Percentiles rank a stretch among this genome's conserved stretches.
Evolutionary conservation across 1,140 invertebrate species (phyloP).

Genomic region (Drosophila orosa): DNA sequence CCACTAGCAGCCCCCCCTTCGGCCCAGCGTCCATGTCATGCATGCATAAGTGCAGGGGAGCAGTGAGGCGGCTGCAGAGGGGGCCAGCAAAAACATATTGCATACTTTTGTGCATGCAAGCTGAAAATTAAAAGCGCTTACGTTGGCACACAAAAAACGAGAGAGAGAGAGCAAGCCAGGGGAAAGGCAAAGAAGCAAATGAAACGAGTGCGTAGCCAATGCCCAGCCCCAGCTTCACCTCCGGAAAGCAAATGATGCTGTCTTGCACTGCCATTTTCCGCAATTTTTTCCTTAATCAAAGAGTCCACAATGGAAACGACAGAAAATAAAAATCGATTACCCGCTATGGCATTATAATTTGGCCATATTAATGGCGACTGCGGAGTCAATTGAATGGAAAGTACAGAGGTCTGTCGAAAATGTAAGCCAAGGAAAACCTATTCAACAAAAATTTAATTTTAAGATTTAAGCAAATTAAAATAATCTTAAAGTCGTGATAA

Average conservation of each 20-base stretch:
- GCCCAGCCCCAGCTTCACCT: slow-evolving; percentile 18
- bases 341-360: slow-evolving; percentile 50
- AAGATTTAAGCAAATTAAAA: neutral
- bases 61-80: slow-evolving; percentile 4
- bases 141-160: slow-evolving; percentile 57
- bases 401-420: neutral
- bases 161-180: slow-evolving; percentile 1
- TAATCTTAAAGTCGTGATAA: neutral
- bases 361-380: slow-evolving; percentile 56
- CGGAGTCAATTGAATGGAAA: slow-evolving; percentile 16
- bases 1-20: neutral
- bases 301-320: slow-evolving; percentile 5
- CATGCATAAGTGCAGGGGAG: slow-evolving; percentile 71
- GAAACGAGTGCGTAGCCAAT: slow-evolving; percentile 56
- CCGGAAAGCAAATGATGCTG: slow-evolving; percentile 60
- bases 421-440: neutral
- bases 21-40: slow-evolving; percentile 58
- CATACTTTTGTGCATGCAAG: slow-evolving; percentile 82
- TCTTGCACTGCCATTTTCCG: slow-evolving; percentile 28
- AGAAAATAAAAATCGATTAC: slow-evolving; percentile 1
- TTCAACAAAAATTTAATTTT: neutral
- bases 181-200: slow-evolving; percentile 54
- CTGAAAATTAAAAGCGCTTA: slow-evolving; percentile 82
- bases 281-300: slow-evolving; percentile 19
- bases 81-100: slow-evolving; percentile 63